These are phyloP conservation scores for Psittacula derbiana DNA, from an alignment of 2,797 vertebrate genomes.

Conservation along the genomic window DNA sequence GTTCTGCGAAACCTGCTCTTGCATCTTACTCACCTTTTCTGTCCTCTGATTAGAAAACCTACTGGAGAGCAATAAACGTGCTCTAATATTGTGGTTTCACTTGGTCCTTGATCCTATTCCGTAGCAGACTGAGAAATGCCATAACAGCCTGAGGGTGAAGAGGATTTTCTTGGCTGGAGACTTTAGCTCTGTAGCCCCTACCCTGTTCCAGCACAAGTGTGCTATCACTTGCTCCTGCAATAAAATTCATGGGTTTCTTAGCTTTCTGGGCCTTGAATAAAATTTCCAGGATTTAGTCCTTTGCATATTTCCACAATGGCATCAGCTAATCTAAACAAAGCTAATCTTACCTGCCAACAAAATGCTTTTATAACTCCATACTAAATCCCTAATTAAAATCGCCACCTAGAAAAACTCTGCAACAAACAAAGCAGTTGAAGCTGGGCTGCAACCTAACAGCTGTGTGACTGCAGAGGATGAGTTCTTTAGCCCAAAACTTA, in stretches of 20 bases:
- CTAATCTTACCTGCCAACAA: not conserved
- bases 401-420: not conserved
- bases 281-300: conserved; percentile 1
- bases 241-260: not conserved
- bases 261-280: not conserved
- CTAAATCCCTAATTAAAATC: conserved; percentile 28
- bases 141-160: not conserved
- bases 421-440: not conserved
- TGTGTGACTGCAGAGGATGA: fast-evolving
- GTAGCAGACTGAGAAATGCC: not conserved
- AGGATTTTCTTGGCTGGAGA: not conserved
- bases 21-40: conserved; percentile 59
- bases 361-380: not conserved
- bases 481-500: not conserved
- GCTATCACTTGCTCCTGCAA: not conserved
- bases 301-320: not conserved
- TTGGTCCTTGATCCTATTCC: not conserved
- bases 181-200: not conserved
- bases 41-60: conserved; percentile 54
- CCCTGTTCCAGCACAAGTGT: no score
- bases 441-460: not conserved
- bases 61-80: not conserved
- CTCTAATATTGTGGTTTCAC: not conserved
- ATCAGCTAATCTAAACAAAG: conserved; percentile 9
- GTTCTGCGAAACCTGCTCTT: conserved; percentile 46